Evolutionary conservation across 2,888 invertebrate species (phyloP).

Genomic region (Coenonympha arcania): DNA sequence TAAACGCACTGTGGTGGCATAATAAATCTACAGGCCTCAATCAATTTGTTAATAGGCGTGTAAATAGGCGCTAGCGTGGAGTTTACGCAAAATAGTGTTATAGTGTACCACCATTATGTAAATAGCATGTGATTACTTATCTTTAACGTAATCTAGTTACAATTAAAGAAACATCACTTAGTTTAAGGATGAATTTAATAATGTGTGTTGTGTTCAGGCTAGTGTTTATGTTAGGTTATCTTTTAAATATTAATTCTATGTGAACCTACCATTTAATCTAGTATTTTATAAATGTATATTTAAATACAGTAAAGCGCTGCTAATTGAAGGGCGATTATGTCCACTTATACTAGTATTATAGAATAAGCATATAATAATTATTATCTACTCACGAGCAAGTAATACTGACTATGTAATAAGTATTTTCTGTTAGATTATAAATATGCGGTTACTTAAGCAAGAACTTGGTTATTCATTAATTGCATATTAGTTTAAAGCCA

Average conservation of each 20-base stretch:
- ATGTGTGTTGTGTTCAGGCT: neutral
- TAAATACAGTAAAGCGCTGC: neutral
- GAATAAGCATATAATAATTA: no score
- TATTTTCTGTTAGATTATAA: neutral
- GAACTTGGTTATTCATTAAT: constrained; percentile 1
- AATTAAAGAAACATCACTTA: neutral
- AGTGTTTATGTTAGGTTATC: no score
- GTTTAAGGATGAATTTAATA: neutral
- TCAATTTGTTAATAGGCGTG: constrained; percentile 13
- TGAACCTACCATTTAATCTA: no score
- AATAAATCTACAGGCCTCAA: neutral
- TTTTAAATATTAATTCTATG: no score
- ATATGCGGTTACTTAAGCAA: neutral
- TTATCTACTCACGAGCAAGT: no score
- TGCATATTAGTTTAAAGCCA: neutral
- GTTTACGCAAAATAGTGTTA: constrained; percentile 11
- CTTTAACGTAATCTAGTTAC: constrained; percentile 2
- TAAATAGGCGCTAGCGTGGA: constrained; percentile 7
- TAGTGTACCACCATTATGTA: constrained; percentile 12
- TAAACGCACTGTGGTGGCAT: neutral
- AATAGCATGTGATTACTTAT: constrained; percentile 8
- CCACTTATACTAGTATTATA: no score
- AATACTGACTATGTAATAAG: neutral
- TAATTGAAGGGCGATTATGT: neutral
- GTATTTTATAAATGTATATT: no score